Evolutionary conservation across 2,888 invertebrate genomes (phyloP), one percentile per base, ranked within the genome.

Genomic region (Leucania comma): DNA sequence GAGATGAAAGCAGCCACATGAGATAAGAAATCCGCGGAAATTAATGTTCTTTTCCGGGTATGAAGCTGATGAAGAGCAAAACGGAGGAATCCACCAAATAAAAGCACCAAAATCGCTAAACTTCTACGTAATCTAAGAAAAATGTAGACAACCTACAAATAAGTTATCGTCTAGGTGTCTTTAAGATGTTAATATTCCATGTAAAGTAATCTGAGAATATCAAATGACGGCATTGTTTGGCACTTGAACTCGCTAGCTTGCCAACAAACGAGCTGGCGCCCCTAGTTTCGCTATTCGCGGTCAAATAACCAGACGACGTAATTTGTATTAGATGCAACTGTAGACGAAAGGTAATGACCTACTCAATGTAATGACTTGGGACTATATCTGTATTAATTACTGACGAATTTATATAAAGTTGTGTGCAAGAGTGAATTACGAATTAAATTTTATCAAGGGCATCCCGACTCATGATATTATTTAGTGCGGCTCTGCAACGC

Each of bases 171-270:
- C 46, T 35, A 73, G 46, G 53, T n/a, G n/a, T 4, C 46, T 22
- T 35, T 38, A 22, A 14, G 14, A 17, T 29, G 54, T 29, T 75
- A 50, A 56, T 78, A 63, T 61, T 74, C 38, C 35, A 51, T 57
- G 46, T 51, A 53, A 17, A 70, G 59, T 63, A 60, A 77, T 66
- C 51, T 58, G 57, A 81, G 72, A 81, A 72, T 42, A 72, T 81
- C 48, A 65, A 70, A 38, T 81, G 59, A 58, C 73, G 38, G 17
- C 79, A 73, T 82, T 78, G 79, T 68, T 78, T 81, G 78, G 78
- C 78, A 63, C 42, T 70, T 66, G 59, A 60, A 63, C 38, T 60
- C 58, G 29, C 14, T 42, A 51, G 53, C 26, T 57, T 68, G 78
- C 79, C 82, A 82, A 64, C 57, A 51, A 12, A n/a, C 48, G 29